Evolutionary conservation across 2,888 invertebrate species (phyloP).

Genomic region (Melanophora roralis): DNA sequence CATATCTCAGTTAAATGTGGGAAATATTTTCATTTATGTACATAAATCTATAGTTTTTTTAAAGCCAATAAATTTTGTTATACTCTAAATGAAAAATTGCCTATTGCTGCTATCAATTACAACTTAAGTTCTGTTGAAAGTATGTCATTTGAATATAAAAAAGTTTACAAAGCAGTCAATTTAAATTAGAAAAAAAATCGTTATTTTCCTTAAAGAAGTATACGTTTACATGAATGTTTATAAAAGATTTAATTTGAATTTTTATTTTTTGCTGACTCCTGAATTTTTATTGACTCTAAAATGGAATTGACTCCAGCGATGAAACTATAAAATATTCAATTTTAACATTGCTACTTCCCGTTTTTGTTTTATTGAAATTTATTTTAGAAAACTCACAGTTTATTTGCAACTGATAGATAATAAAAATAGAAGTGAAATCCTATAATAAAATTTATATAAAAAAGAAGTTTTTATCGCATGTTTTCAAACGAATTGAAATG

Average conservation of each 20-base stretch:
- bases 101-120: too few species aligned
- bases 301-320: background rate
- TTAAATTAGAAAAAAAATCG: too few species aligned
- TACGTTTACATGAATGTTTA: background rate
- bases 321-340: too few species aligned
- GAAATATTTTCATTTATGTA: slow-evolving; percentile 7
- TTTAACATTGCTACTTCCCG: too few species aligned
- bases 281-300: too few species aligned
- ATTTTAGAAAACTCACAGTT: slow-evolving; percentile 2
- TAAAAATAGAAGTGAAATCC: background rate
- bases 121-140: slow-evolving; percentile 6
- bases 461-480: background rate
- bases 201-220: background rate
- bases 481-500: slow-evolving; percentile 3
- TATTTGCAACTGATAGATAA: slow-evolving; percentile 23
- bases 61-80: slow-evolving; percentile 21
- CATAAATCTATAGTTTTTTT: background rate
- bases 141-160: background rate
- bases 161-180: too few species aligned
- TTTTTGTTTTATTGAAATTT: too few species aligned
- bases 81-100: background rate
- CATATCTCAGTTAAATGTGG: background rate
- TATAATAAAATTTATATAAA: background rate
- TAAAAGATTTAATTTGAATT: too few species aligned
- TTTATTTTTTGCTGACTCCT: too few species aligned